Base-by-base conservation (phyloP, 2,888 invertebrate genomes). In the Nomada hirtipes region DNA sequence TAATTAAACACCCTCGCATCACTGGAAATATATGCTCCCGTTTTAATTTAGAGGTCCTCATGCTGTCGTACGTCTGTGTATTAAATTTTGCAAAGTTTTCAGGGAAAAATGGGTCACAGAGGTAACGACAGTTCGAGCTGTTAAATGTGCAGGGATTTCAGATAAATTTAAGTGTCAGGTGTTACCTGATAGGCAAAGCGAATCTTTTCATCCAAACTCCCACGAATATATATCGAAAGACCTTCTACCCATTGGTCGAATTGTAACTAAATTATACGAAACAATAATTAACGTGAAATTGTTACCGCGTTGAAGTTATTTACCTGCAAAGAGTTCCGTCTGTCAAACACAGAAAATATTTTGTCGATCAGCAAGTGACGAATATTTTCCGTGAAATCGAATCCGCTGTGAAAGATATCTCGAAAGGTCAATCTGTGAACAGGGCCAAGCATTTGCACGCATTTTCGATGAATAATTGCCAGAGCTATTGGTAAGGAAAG, bases 161-260 rank as follows among this genome's bases (percentile, higher is more conserved):
- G 9, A 20, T 18, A 44, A 57, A 57, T 57, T 59, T 47, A 47
- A 70, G 47, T 50, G 3, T 53, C 7, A 7, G 7, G n/a, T 36
- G 20, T 83, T 89, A 92, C 93, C 72, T 86, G 89, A 63, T 92
- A 93, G 23, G 91, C 91, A 69, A 92, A 93, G 42, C 86, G 68
- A 44, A 91, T 95, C 87, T 94, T 94, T 88, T 96, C 95, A 0
- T 95, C 94, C 15, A 94, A 79, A 1, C 92, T 94, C 18, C 96
- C 96, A 57, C 94, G 93, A 13, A 96, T 92, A 84, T 95, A 94
- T 13, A 94, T 92, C 2, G 95, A 95, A 72, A 96, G 91, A 0
- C 95, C 95, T 23, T 84, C 82, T 36, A 89, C 84, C 92, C 92
- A 93, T 59, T 91, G 84, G 11, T 90, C 89, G 57, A 78, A 26